Base-by-base conservation (phyloP, 2,888 invertebrate species). In the Lydus trimaculatus region DNA sequence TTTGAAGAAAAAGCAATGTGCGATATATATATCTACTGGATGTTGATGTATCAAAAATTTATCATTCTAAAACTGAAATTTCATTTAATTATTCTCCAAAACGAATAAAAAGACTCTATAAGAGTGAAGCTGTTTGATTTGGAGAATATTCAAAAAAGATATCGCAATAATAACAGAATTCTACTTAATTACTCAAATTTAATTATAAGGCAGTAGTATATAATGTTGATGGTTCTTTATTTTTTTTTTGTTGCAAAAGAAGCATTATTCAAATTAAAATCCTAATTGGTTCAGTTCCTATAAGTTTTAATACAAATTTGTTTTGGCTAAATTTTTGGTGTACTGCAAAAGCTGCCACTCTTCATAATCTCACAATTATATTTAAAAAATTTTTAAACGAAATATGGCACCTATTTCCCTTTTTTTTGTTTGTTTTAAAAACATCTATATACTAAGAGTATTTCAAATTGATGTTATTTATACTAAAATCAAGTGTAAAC, bases 211-310 rank as follows among this genome's bases (percentile, higher is more conserved):
- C 77, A 77, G 74, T 75, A 75, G 61, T 63, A 20, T 1, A 23
- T n/a, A n/a, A n/a, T n/a, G 11, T 48, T 9, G 8, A 9, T 52
- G 11, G 2, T 20, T 2, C 23, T 3, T 52, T 25, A 1, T 52
- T 52, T 25, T 5, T n/a, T 36, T 6, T 7, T 13, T 52, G 3
- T 20, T 48, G 65, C 71, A 52, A 66, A 72, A 72, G 74, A 75
- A 76, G 75, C 74, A 76, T 76, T 75, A 74, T 73, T 75, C 75
- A 76, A 75, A 75, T 75, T 73, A 75, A 74, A 75, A 75, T 70
- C 73, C 71, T 68, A 65, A 48, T 63, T 73, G 71, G 71, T 72
- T 73, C 76, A 64, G 25, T 63, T 69, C n/a, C 52, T 52, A 52
- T 13, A 25, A 23, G 5, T 5, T 23, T 25, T 13, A 23, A 8